Evolutionary conservation across 2,797 vertebrate species (phyloP).

Genomic region (Urophycis tenuis): DNA sequence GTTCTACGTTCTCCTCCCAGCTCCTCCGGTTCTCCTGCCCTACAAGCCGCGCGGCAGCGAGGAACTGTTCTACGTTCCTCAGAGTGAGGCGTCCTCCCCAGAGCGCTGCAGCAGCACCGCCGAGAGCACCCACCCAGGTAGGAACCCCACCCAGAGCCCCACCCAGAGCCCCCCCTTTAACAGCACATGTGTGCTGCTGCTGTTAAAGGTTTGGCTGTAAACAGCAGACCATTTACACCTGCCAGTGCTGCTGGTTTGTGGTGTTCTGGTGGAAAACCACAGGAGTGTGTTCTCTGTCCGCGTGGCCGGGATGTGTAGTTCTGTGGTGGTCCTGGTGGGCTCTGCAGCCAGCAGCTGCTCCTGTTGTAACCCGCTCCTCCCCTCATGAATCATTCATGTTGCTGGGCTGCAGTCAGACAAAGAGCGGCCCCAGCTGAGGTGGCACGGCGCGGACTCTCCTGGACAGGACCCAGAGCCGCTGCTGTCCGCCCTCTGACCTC

Average conservation of each 20-base stretch:
- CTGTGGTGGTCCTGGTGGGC: too few species aligned
- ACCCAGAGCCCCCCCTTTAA: too few species aligned
- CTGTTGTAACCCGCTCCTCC: slow-evolving; percentile 39
- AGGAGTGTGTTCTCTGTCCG: too few species aligned
- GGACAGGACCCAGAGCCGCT: too few species aligned
- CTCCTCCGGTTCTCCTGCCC: slow-evolving; percentile 72
- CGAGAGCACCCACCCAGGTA: slow-evolving; percentile 84
- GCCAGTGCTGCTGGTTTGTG: too few species aligned
- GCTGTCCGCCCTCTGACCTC: too few species aligned
- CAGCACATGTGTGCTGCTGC: too few species aligned
- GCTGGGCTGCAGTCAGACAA: slow-evolving; percentile 49
- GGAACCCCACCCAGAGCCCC: neutral
- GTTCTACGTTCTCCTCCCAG: slow-evolving; percentile 4
- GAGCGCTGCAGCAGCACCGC: slow-evolving; percentile 64
- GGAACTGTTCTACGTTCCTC: slow-evolving; percentile 82
- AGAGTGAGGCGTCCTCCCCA: slow-evolving; percentile 45
- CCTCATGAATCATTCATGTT: slow-evolving; percentile 60
- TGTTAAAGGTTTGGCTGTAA: too few species aligned
- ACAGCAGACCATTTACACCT: too few species aligned
- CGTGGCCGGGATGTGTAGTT: too few species aligned
- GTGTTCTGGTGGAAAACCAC: too few species aligned
- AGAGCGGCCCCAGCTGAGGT: slow-evolving; percentile 28
- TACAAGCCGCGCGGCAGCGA: slow-evolving; percentile 84
- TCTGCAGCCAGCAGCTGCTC: slow-evolving; percentile 51
- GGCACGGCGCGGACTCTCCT: too few species aligned